Conservation (phyloP, 2,888 invertebrate species). For the Spodoptera picta region DNA sequence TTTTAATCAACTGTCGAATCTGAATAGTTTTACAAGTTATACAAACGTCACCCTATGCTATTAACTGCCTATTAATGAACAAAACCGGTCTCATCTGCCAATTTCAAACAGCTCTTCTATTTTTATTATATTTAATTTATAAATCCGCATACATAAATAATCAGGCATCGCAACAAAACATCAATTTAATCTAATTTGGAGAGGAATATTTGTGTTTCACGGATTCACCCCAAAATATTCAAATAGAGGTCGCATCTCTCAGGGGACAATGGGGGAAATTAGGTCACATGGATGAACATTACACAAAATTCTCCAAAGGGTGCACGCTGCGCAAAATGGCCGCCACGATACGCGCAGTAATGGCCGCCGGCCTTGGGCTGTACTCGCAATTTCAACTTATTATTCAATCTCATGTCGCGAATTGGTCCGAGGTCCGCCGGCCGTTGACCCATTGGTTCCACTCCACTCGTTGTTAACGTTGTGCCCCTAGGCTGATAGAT, state of each 20-base stretch:
- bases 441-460: conserved; percentile 79
- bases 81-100: conserved; percentile 28
- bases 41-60: neutral
- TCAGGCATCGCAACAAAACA: conserved; percentile 9
- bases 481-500: conserved; percentile 60
- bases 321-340: conserved; percentile 81
- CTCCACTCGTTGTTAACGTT: conserved; percentile 70
- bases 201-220: conserved; percentile 24
- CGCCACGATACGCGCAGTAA: conserved; percentile 75
- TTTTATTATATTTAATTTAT: conserved; percentile 20
- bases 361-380: conserved; percentile 85
- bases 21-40: conserved; percentile 8
- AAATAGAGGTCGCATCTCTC: conserved; percentile 24
- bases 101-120: conserved; percentile 18
- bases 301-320: conserved; percentile 66
- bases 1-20: conserved; percentile 11
- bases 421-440: conserved; percentile 87
- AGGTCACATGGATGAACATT: conserved; percentile 64
- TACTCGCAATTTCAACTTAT: conserved; percentile 87
- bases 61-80: conserved; percentile 12
- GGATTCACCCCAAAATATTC: conserved; percentile 5
- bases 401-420: conserved; percentile 89
- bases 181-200: conserved; percentile 16
- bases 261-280: conserved; percentile 59
- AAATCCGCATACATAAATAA: conserved; percentile 19